These are phyloP conservation scores for Ctenosaura bakeri DNA, from an alignment of 2,797 vertebrate species.

Conservation along the genomic window DNA sequence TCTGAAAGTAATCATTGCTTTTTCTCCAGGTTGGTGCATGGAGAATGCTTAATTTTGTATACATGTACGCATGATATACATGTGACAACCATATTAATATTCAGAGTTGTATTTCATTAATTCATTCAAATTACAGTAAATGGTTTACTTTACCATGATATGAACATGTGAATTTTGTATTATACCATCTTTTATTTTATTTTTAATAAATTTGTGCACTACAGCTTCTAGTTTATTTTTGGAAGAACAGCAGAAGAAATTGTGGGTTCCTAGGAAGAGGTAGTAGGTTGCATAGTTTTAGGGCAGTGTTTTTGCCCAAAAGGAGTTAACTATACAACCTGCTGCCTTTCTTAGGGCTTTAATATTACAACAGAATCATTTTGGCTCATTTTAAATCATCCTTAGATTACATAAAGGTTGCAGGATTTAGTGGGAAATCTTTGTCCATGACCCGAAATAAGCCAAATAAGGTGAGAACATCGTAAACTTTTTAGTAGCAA, in stretches of 20 bases:
- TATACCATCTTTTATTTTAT: background rate
- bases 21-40: conserved; percentile 14
- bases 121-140: background rate
- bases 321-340: conserved; percentile 98
- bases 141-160: background rate
- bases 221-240: conserved; percentile 53
- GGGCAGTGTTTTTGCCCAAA: conserved; percentile 95
- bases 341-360: conserved; percentile 95
- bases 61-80: no score
- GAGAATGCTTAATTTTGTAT: no score
- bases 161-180: background rate
- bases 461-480: background rate
- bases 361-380: conserved; percentile 70
- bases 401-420: conserved; percentile 41
- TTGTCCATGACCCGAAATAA: background rate
- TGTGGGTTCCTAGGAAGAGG: conserved; percentile 89
- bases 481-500: background rate
- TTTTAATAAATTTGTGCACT: conserved; percentile 48
- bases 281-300: conserved; percentile 99
- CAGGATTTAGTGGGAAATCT: background rate
- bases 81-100: background rate
- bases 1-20: conserved; percentile 43
- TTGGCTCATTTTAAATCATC: conserved; percentile 65
- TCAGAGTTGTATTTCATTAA: background rate
- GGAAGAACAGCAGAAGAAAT: conserved; percentile 76